Evolutionary conservation across 2,888 invertebrate species (phyloP).

Genomic region (Leistus spinibarbis): DNA sequence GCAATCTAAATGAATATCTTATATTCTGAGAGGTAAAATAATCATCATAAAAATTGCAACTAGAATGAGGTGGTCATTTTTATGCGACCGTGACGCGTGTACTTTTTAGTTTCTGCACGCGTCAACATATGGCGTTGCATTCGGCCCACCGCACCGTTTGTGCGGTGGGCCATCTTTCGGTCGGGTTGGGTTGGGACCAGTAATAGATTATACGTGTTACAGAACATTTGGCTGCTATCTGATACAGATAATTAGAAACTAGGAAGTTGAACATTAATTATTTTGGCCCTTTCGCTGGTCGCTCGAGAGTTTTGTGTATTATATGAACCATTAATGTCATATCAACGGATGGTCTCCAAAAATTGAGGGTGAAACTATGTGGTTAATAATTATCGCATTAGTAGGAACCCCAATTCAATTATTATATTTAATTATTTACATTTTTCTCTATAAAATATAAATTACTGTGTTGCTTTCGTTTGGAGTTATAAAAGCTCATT

Average conservation of each 20-base stretch:
- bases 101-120: background rate
- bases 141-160: background rate
- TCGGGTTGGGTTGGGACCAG: background rate
- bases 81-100: background rate
- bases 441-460: background rate
- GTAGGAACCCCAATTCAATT: too few species aligned
- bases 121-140: background rate
- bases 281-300: conserved; percentile 42
- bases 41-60: background rate
- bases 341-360: conserved; percentile 11
- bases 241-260: conserved; percentile 51
- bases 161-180: background rate
- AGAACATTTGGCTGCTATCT: conserved; percentile 52
- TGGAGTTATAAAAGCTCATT: too few species aligned
- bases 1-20: too few species aligned
- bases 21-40: background rate
- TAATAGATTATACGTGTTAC: conserved; percentile 40
- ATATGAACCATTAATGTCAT: conserved; percentile 26
- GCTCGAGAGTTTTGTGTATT: background rate
- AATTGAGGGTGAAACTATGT: background rate
- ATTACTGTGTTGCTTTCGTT: too few species aligned
- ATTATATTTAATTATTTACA: background rate
- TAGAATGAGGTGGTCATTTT: background rate
- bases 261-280: conserved; percentile 51
- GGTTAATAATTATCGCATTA: background rate